Conservation (phyloP, 2,113 vertebrate species). For the Argyrosomus japonicus region DNA sequence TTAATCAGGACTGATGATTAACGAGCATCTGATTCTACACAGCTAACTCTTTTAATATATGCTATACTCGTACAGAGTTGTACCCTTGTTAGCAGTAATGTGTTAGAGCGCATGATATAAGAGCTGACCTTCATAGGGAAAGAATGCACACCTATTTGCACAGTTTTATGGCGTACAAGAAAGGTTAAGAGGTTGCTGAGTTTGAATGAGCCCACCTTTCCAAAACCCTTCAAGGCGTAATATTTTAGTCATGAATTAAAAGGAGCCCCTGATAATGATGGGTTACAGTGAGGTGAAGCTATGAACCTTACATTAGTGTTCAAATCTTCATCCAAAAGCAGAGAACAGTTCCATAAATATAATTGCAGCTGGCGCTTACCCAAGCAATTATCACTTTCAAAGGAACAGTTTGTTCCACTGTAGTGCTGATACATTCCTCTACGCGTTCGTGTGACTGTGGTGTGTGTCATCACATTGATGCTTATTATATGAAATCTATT, state of each 20-base stretch:
- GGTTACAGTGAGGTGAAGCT: slow-evolving; percentile 47
- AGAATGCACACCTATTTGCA: slow-evolving; percentile 22
- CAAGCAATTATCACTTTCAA: slow-evolving; percentile 53
- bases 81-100: not conserved
- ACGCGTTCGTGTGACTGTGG: not conserved
- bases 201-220: slow-evolving; percentile 46
- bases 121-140: not conserved
- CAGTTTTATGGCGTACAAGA: slow-evolving; percentile 12
- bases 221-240: slow-evolving; percentile 42
- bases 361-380: slow-evolving; percentile 38
- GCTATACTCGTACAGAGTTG: not conserved
- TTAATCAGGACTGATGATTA: too few relatives aligned
- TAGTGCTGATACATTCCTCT: not conserved
- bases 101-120: not conserved
- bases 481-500: not conserved
- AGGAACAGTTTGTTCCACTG: slow-evolving; percentile 26
- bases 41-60: not conserved
- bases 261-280: slow-evolving; percentile 58
- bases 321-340: slow-evolving; percentile 47
- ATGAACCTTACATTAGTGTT: slow-evolving; percentile 50
- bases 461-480: not conserved
- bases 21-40: too few relatives aligned
- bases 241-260: slow-evolving; percentile 48
- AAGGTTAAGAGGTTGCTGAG: slow-evolving; percentile 33
- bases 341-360: slow-evolving; percentile 47